Conservation (phyloP, 1,140 invertebrate species). For the Ips nitidus region DNA sequence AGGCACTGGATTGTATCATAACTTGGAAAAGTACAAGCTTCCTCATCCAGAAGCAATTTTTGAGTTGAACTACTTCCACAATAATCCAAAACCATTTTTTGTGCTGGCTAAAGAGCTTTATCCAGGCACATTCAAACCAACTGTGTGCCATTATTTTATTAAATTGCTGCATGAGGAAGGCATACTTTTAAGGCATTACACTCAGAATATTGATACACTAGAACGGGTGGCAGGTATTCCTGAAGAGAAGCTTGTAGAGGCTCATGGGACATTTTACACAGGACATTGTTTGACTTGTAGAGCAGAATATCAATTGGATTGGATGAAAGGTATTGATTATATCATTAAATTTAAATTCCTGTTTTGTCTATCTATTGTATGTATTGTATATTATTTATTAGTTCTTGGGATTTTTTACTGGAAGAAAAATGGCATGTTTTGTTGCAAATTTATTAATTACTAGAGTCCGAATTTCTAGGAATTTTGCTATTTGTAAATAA, state of each 20-base stretch:
- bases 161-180: conserved; percentile 76
- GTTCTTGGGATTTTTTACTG: no score
- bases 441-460: no score
- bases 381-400: no score
- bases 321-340: conserved; percentile 58
- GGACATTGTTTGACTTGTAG: conserved; percentile 83
- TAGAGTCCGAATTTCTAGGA: no score
- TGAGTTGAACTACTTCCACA: conserved; percentile 80
- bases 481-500: no score
- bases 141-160: conserved; percentile 82
- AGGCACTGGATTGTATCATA: conserved; percentile 88
- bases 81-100: conserved; percentile 86
- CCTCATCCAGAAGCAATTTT: conserved; percentile 96
- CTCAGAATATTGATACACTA: conserved; percentile 93
- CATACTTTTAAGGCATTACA: conserved; percentile 79
- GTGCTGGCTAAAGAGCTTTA: conserved; percentile 83
- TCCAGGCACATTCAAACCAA: conserved; percentile 80
- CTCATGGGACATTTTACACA: conserved; percentile 90
- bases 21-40: conserved; percentile 88
- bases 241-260: conserved; percentile 85
- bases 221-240: conserved; percentile 86
- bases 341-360: no score
- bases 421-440: no score
- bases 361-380: no score
- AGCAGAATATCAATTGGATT: conserved; percentile 74